phyloP scores from a whole-genome alignment of 2,888 invertebrate species.

The Chelonus formosanus region DNA sequence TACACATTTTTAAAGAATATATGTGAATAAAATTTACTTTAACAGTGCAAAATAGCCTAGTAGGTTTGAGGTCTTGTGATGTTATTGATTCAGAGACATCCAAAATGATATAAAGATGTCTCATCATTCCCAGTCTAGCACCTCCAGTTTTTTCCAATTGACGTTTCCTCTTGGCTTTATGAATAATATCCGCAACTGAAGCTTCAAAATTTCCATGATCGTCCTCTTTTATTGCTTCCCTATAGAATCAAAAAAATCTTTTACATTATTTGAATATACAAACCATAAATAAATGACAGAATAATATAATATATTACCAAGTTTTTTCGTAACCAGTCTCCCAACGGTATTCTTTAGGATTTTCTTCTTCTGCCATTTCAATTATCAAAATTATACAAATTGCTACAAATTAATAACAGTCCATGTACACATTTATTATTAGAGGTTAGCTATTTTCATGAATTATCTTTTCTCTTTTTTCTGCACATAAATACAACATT shows the following conservation, averaged over 20 bases:
- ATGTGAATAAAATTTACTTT: conserved; percentile 71
- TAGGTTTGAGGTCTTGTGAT: conserved; percentile 94
- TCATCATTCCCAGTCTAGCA: conserved; percentile 96
- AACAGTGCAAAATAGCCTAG: conserved; percentile 83
- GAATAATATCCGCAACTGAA: conserved; percentile 90
- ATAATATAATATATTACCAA: conserved; percentile 70
- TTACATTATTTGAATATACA: conserved; percentile 15
- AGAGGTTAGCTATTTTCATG: no score
- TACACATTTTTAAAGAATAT: conserved; percentile 21
- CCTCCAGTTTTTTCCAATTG: conserved; percentile 77
- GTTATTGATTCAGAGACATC: conserved; percentile 96
- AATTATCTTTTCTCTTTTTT: no score
- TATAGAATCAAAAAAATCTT: conserved; percentile 12
- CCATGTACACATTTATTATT: no score
- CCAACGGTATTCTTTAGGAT: conserved; percentile 92
- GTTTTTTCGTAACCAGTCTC: conserved; percentile 96
- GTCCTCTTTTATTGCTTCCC: conserved; percentile 97
- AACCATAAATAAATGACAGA: conserved; percentile 21
- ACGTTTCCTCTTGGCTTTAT: conserved; percentile 85
- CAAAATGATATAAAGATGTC: conserved; percentile 89
- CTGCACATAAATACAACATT: no score
- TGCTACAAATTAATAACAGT: no score
- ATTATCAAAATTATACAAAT: no score
- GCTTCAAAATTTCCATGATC: conserved; percentile 91
- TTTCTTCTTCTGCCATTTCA: conserved; percentile 80